Evolutionary conservation across 2,113 vertebrate species (phyloP), one percentile per base, ranked within the genome.

Genomic region (Salvelinus fontinalis): DNA sequence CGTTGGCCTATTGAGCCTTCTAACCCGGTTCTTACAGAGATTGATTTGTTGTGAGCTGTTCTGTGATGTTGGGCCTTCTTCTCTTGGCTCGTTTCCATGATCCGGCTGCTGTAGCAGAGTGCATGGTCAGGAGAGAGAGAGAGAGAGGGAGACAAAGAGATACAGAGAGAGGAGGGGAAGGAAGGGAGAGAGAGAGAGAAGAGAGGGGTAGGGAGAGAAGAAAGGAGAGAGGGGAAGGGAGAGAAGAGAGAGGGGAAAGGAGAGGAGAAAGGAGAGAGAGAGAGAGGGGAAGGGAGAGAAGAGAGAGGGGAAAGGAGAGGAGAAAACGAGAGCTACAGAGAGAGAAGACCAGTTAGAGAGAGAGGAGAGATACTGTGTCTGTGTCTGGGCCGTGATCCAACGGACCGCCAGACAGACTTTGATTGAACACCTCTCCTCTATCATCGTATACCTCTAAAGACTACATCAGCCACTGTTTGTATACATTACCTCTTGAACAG

Each of bases 301-400:
- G 2, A 39, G 39, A 44, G 39, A 9, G 8, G 39, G 39, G 39
- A 11, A 44, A 9, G 39, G 57, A 20, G 64, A 68, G 65, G 31
- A n/a, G 57, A 49, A 69, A 73, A 73, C 6, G 60, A 64, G 20
- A 62, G 14, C 20, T 8, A 27, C 22, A 66, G 24, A 29, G 27
- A 67, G 65, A 67, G 12, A 67, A 14, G 27, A 44, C 8, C 39
- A 44, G 39, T 11, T 44, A 44, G 39, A 44, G 77, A 74, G 69
- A 51, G 79, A 80, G 74, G 31, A 66, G 7, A 59, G 81, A 83
- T 86, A 75, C 57, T 73, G 74, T 87, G 76, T 89, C 89, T 72
- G 75, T 26, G 13, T 24, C 88, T 83, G 86, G 89, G 90, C 85
- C 84, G 59, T 12, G 77, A 66, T 86, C 88, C 86, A 91, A 71